phyloP scores from a whole-genome alignment of 2,888 invertebrate species.

The Carcina quercana region DNA sequence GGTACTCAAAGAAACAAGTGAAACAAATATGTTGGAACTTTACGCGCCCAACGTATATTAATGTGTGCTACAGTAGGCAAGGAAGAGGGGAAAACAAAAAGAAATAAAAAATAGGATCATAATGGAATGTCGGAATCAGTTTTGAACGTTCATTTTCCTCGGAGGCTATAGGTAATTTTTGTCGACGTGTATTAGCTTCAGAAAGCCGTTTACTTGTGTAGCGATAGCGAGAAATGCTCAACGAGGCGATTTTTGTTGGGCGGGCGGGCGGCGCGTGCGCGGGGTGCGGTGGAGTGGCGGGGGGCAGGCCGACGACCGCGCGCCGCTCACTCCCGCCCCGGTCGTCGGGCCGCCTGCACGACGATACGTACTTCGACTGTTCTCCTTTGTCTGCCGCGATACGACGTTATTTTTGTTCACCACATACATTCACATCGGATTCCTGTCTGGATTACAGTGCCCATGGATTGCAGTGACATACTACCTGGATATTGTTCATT shows the following conservation, averaged over 20 bases:
- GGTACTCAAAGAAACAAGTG: too few relatives aligned
- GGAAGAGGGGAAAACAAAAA: slow-evolving; percentile 1
- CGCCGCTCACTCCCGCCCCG: slow-evolving; percentile 55
- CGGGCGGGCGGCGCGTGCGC: slow-evolving; percentile 54
- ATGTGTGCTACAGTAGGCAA: too few relatives aligned
- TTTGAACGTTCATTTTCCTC: slow-evolving; percentile 11
- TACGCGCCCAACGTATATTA: too few relatives aligned
- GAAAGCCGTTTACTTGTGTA: slow-evolving; percentile 54
- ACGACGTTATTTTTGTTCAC: slow-evolving; percentile 53
- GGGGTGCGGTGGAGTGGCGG: slow-evolving; percentile 35
- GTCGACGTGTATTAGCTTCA: slow-evolving; percentile 42
- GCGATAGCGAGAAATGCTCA: slow-evolving; percentile 41
- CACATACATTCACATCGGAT: slow-evolving; percentile 30
- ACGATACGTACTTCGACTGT: slow-evolving; percentile 15
- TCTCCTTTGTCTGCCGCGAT: slow-evolving; percentile 52
- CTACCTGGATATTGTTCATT: slow-evolving; percentile 31
- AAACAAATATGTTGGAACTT: too few relatives aligned
- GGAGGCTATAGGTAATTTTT: slow-evolving; percentile 19
- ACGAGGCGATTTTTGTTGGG: slow-evolving; percentile 45
- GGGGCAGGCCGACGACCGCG: slow-evolving; percentile 17
- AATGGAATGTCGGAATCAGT: slow-evolving; percentile 7
- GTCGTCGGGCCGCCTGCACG: slow-evolving; percentile 40
- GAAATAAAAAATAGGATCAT: slow-evolving; percentile 1
- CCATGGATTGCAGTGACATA: slow-evolving; percentile 64
- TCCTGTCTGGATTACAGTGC: slow-evolving; percentile 63